A percentile compares a stretch with the other conserved stretches of the same genome.
These are phyloP conservation scores for Tanypteryx hageni DNA, from an alignment of 2,888 invertebrate species.

Conservation along the genomic window DNA sequence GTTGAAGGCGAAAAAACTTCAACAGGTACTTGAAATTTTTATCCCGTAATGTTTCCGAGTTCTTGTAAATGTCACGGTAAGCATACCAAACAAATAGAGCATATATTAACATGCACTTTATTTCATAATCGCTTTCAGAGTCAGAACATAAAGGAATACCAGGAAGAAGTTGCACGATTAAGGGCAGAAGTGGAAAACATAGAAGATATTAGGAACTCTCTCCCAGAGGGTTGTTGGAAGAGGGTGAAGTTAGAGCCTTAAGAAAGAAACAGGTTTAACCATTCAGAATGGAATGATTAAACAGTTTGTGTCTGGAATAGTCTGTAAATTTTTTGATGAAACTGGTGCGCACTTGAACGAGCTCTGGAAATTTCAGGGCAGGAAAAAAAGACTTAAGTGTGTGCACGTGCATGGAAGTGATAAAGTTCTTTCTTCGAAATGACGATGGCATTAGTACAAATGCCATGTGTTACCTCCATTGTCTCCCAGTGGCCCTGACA, in stretches of 20 bases:
- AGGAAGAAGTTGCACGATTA: constrained; percentile 84
- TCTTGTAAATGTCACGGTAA: no score
- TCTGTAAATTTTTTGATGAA: constrained; percentile 27
- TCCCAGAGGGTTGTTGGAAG: constrained; percentile 90
- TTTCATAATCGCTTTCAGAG: constrained; percentile 72
- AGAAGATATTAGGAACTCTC: constrained; percentile 85
- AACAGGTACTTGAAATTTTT: constrained; percentile 78
- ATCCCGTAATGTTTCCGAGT: background rate
- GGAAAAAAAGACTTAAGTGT: background rate
- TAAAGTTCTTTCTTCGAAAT: constrained; percentile 53
- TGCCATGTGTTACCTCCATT: constrained; percentile 62
- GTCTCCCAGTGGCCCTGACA: constrained; percentile 53
- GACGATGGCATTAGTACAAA: constrained; percentile 46
- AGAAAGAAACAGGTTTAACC: constrained; percentile 65
- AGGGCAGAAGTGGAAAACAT: constrained; percentile 89
- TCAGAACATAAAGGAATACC: constrained; percentile 88
- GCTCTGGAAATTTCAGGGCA: constrained; percentile 58
- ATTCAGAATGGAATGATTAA: constrained; percentile 40
- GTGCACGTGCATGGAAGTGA: constrained; percentile 36
- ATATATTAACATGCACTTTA: background rate
- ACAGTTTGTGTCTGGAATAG: constrained; percentile 5
- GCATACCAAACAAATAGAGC: background rate
- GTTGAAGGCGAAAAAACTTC: constrained; percentile 83
- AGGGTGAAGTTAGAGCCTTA: constrained; percentile 86
- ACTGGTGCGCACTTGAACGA: constrained; percentile 17